Evolutionary conservation across 2,888 invertebrate genomes (phyloP).

Genomic region (Andrena flavipes): DNA sequence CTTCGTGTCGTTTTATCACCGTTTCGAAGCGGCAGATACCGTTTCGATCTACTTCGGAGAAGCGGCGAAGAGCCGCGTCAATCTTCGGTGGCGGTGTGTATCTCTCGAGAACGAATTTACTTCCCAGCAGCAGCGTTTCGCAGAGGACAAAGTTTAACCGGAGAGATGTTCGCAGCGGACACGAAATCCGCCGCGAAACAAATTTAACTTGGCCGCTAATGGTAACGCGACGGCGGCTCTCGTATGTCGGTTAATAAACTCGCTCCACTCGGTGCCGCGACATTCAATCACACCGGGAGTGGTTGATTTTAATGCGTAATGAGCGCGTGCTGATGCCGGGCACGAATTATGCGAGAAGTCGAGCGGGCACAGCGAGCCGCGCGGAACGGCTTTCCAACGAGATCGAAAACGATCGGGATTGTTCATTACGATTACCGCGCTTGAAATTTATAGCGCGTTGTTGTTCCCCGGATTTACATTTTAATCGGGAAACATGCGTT

Average conservation of each 20-base stretch:
- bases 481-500: slow-evolving; percentile 4
- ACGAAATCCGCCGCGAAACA: slow-evolving; percentile 32
- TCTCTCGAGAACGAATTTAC: slow-evolving; percentile 44
- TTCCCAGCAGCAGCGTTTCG: slow-evolving; percentile 8
- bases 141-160: background rate
- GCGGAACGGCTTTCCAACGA: slow-evolving; percentile 28
- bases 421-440: slow-evolving; percentile 33
- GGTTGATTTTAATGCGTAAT: slow-evolving; percentile 61
- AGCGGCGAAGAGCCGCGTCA: slow-evolving; percentile 43
- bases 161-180: no score
- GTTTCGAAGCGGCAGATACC: slow-evolving; percentile 35
- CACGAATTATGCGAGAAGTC: slow-evolving; percentile 50
- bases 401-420: slow-evolving; percentile 4
- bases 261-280: slow-evolving; percentile 47
- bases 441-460: slow-evolving; percentile 18
- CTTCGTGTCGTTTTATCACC: slow-evolving; percentile 28
- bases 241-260: slow-evolving; percentile 64
- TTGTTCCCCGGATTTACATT: slow-evolving; percentile 24
- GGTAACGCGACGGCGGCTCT: slow-evolving; percentile 65
- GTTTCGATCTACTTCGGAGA: slow-evolving; percentile 32
- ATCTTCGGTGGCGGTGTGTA: background rate
- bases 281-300: slow-evolving; percentile 60
- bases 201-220: slow-evolving; percentile 64
- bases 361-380: background rate
- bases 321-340: slow-evolving; percentile 31